These are phyloP conservation scores for Hipposideros larvatus DNA, from an alignment of 2,797 vertebrate genomes.

Conservation along the genomic window DNA sequence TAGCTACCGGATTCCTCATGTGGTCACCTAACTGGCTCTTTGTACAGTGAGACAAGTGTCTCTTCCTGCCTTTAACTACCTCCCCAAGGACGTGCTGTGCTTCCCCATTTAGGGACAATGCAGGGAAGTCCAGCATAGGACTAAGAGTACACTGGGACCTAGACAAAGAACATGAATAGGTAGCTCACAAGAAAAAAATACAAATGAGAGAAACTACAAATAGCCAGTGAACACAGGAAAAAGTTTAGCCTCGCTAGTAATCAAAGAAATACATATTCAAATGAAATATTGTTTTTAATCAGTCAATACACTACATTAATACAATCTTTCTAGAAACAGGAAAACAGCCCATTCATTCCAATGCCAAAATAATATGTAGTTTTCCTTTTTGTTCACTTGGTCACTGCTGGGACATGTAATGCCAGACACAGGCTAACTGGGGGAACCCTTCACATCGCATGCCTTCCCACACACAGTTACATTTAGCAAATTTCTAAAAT, in stretches of 20 bases:
- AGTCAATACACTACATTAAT: constrained; percentile 55
- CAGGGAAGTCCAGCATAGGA: constrained; percentile 13
- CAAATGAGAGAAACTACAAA: constrained; percentile 61
- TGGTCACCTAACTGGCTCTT: not conserved
- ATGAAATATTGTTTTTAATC: constrained; percentile 22
- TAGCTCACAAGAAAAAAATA: constrained; percentile 39
- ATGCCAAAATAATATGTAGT: not conserved
- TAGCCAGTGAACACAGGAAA: not conserved
- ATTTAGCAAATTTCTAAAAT: not conserved
- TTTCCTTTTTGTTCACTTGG: constrained; percentile 53
- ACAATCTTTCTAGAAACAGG: constrained; percentile 49
- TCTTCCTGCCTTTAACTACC: not conserved
- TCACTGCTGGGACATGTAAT: constrained; percentile 10
- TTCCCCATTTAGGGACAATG: not conserved
- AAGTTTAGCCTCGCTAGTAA: constrained; percentile 5
- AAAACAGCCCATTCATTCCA: not conserved
- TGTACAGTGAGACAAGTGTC: not conserved
- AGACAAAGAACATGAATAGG: constrained; percentile 48
- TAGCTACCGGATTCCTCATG: not conserved
- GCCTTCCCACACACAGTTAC: not conserved
- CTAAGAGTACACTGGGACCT: not conserved
- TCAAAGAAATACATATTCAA: constrained; percentile 49
- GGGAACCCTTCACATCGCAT: not conserved
- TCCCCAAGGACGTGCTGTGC: constrained; percentile 38
- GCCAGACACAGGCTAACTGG: not conserved